A percentile compares a stretch with the other conserved stretches of the same genome.
Conservation (phyloP, 2,888 invertebrate species). For the Euzophera pinguis region DNA sequence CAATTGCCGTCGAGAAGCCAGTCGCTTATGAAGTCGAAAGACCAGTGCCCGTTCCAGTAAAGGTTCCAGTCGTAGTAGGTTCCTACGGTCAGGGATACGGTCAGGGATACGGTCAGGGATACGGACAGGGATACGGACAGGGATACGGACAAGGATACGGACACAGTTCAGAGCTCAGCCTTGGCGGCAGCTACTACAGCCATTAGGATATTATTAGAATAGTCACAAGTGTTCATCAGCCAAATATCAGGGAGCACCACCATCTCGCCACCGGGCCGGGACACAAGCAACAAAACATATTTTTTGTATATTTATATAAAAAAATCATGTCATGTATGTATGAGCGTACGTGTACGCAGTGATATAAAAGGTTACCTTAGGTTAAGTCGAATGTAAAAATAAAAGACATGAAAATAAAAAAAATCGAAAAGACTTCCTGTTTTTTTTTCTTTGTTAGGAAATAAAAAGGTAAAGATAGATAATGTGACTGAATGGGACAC, state of each 20-base stretch:
- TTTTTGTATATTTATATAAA: conserved; percentile 68
- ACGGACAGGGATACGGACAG: conserved; percentile 27
- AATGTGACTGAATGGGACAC: conserved; percentile 36
- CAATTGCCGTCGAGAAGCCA: conserved; percentile 75
- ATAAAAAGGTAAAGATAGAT: conserved; percentile 36
- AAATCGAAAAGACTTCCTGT: conserved; percentile 31
- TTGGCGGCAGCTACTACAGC: conserved; percentile 54
- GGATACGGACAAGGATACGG: conserved; percentile 27
- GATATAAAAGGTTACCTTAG: conserved; percentile 75
- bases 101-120: conserved; percentile 32
- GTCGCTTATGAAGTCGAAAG: conserved; percentile 74
- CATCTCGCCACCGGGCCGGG: conserved; percentile 70
- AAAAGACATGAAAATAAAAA: conserved; percentile 54
- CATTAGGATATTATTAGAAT: conserved; percentile 57
- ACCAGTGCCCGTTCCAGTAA: conserved; percentile 79
- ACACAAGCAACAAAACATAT: conserved; percentile 60
- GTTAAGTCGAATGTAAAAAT: conserved; percentile 69
- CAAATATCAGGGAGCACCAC: conserved; percentile 47
- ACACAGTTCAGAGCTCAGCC: conserved; percentile 28
- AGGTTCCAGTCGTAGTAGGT: conserved; percentile 64
- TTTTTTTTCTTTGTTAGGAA: conserved; percentile 37
- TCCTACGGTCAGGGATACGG: conserved; percentile 21
- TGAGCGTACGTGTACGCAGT: conserved; percentile 70
- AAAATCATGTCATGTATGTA: conserved; percentile 64
- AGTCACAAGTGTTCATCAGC: conserved; percentile 45